Percentiles rank a stretch among this genome's conserved stretches.
Conservation (phyloP, 2,888 invertebrate species). For the Meteorus colon region DNA sequence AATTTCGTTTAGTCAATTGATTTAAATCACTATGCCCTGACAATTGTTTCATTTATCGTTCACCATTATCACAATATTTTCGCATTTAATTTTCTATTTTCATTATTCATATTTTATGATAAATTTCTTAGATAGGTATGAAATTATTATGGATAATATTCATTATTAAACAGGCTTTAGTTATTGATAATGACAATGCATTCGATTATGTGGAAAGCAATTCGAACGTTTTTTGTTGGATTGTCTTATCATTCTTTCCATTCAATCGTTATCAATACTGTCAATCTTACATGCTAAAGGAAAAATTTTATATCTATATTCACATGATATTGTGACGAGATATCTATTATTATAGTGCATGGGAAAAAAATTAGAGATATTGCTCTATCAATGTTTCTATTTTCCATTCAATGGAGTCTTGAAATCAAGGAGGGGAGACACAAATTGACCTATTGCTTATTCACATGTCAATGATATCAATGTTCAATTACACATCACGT, state of each 20-base stretch:
- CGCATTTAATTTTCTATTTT: not conserved
- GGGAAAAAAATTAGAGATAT: not conserved
- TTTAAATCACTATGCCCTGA: not conserved
- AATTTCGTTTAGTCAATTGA: not conserved
- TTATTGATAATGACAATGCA: not conserved
- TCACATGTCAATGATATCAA: no score
- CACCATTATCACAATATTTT: not conserved
- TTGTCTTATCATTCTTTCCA: not conserved
- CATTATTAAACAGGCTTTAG: not conserved
- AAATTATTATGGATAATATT: not conserved
- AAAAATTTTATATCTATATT: not conserved
- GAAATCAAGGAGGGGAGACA: no score
- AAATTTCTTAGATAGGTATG: not conserved
- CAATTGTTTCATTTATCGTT: not conserved
- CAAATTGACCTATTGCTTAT: no score
- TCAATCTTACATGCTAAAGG: not conserved
- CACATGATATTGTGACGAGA: not conserved
- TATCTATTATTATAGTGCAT: not conserved
- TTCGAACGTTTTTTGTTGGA: not conserved
- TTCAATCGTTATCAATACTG: not conserved
- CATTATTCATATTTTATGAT: not conserved
- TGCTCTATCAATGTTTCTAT: not conserved
- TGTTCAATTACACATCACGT: no score
- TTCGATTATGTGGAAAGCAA: not conserved
- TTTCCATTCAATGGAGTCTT: no score